phyloP scores from a whole-genome alignment of 2,888 invertebrate genomes.

The Anthrax anthrax region DNA sequence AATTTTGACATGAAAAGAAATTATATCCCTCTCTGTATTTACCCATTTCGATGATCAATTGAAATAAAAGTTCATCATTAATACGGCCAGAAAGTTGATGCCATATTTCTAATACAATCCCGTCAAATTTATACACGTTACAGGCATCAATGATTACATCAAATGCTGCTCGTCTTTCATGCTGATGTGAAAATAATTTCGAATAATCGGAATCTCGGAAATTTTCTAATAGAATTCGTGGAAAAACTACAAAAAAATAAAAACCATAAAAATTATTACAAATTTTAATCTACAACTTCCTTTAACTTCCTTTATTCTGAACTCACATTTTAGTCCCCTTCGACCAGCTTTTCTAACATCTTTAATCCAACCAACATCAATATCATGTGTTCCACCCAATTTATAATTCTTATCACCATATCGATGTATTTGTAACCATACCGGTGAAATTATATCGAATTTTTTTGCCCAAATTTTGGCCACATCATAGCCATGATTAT shows the following conservation, averaged over 20 bases:
- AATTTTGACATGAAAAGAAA: slow-evolving; percentile 13
- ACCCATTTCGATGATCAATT: slow-evolving; percentile 51
- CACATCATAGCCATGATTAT: slow-evolving; percentile 82
- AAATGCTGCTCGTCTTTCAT: slow-evolving; percentile 52
- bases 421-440: slow-evolving; percentile 78
- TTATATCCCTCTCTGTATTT: no score
- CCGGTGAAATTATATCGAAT: slow-evolving; percentile 82
- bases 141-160: slow-evolving; percentile 52
- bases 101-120: slow-evolving; percentile 83
- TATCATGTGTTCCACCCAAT: slow-evolving; percentile 63
- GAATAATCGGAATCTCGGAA: slow-evolving; percentile 67
- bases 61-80: slow-evolving; percentile 40
- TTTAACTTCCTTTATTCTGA: slow-evolving; percentile 23
- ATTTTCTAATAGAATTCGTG: slow-evolving; percentile 77
- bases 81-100: slow-evolving; percentile 61
- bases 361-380: slow-evolving; percentile 70
- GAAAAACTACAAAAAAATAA: slow-evolving; percentile 49
- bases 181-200: slow-evolving; percentile 50
- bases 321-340: slow-evolving; percentile 14
- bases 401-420: slow-evolving; percentile 47
- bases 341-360: slow-evolving; percentile 43
- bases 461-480: slow-evolving; percentile 81
- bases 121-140: slow-evolving; percentile 70
- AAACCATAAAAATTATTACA: no score
- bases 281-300: no score